phyloP scores from a whole-genome alignment of 2,797 vertebrate genomes.

The Pelodytes ibericus region DNA sequence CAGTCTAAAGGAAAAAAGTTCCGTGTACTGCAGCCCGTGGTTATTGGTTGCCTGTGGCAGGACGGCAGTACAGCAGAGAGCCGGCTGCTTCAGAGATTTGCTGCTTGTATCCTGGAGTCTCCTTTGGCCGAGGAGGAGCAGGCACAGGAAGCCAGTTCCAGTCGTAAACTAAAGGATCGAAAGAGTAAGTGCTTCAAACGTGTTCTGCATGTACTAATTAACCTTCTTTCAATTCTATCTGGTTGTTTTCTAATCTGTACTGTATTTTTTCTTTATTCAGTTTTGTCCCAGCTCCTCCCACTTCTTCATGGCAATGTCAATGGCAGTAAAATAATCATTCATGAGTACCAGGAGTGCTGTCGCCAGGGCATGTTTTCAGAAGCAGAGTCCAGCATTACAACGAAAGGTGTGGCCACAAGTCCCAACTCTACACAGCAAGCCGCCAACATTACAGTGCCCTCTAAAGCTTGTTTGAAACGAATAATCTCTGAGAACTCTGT shows the following conservation, averaged over 20 bases:
- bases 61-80: constrained; percentile 51
- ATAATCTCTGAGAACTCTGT: constrained; percentile 88
- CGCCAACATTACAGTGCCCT: constrained; percentile 70
- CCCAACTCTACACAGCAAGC: constrained; percentile 52
- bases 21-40: constrained; percentile 84
- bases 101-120: constrained; percentile 77
- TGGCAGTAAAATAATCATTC: constrained; percentile 91
- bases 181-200: constrained; percentile 81
- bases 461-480: constrained; percentile 86
- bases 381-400: rapidly evolving
- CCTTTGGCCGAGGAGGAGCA: constrained; percentile 68
- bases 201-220: neutral
- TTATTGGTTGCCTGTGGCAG: constrained; percentile 88
- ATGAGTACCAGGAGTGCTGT: constrained; percentile 91
- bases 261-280: constrained; percentile 64
- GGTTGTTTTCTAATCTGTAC: neutral
- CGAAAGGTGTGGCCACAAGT: neutral
- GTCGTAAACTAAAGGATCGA: constrained; percentile 72
- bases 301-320: constrained; percentile 92
- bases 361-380: constrained; percentile 70
- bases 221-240: neutral
- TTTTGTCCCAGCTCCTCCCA: constrained; percentile 84
- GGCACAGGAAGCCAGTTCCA: constrained; percentile 72
- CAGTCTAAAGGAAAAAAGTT: constrained; percentile 89
- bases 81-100: constrained; percentile 77